Percentiles rank a stretch among this genome's conserved stretches.
Evolutionary conservation across 1,140 invertebrate species (phyloP).

Genomic region (Lasioglossum baleicum): DNA sequence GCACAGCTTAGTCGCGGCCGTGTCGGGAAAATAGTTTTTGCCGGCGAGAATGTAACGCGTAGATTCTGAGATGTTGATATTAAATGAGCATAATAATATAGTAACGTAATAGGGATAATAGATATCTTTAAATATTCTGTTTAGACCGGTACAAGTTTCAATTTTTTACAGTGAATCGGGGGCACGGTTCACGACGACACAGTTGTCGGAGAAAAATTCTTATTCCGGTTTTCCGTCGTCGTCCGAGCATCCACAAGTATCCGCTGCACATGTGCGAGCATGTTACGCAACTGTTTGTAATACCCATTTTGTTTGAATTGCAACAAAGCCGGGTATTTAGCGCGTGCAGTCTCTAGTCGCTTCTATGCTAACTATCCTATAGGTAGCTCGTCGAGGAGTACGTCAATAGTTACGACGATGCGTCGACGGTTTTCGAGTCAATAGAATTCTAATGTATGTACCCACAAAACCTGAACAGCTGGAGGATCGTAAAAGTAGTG

Average conservation of each 20-base stretch:
- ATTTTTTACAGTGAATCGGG: too few species aligned
- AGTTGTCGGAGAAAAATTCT: background rate
- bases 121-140: too few species aligned
- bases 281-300: conserved; percentile 52
- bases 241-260: conserved; percentile 15
- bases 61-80: too few species aligned
- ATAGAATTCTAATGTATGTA: background rate
- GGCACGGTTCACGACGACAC: too few species aligned
- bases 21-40: too few species aligned
- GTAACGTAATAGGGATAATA: too few species aligned
- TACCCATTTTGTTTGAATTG: conserved; percentile 50
- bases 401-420: background rate
- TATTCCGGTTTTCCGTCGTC: conserved; percentile 17
- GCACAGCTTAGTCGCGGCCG: too few species aligned
- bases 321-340: conserved; percentile 56
- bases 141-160: too few species aligned
- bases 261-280: conserved; percentile 44
- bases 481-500: background rate
- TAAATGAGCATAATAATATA: too few species aligned
- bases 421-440: background rate
- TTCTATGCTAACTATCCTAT: conserved; percentile 46
- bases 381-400: conserved; percentile 9
- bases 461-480: background rate
- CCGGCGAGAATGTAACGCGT: too few species aligned
- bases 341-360: conserved; percentile 19